Evolutionary conservation across 2,888 invertebrate genomes (phyloP), one percentile per base, ranked within the genome.

Genomic region (Lumbricus terrestris): DNA sequence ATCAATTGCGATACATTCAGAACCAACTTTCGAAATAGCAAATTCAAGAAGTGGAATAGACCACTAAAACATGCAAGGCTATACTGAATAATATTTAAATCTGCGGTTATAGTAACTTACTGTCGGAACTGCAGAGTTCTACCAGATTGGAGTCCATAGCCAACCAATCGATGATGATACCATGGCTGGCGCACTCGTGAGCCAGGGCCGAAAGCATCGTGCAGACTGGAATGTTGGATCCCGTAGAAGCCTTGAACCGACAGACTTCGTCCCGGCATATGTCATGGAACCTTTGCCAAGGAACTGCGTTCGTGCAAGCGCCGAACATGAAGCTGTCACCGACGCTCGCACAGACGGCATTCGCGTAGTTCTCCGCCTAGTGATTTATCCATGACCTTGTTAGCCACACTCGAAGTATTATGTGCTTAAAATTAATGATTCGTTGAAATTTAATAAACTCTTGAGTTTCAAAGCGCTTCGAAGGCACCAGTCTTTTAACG

Each of bases 151-250:
- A 47, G n/a, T n/a, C n/a, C 37, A 90, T 34, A 97, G 96, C 20
- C 37, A 89, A 23, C 97, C 98, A 98, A 90, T 97, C 96, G 29
- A 97, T 95, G 90, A 96, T 95, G 0, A 97, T 95, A 1, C 97
- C 97, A 90, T 96, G 96, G 40, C 96, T 95, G 82, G 97, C 96
- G 94, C 98, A 98, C 91, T 97, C 96, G 92, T 96, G 96, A 18
- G 97, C 97, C 95, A 97, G 97, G 91, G 97, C 96, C 0, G 97
- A 96, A 34, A 98, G 95, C 42, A 97, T 96, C n/a, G 97, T 97
- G 82, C 92, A 92, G 88, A 92, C 89, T 40, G 92, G 92, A 34
- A 88, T 54, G 40, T 88, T 29, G 37, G 89, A 34, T 34, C 90
- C 89, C n/a, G 85, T 69, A 33, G 89, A 89, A 18, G 90, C 91